Conservation (phyloP, 23 tunicate genomes). For the Oikopleura albicans region DNA sequence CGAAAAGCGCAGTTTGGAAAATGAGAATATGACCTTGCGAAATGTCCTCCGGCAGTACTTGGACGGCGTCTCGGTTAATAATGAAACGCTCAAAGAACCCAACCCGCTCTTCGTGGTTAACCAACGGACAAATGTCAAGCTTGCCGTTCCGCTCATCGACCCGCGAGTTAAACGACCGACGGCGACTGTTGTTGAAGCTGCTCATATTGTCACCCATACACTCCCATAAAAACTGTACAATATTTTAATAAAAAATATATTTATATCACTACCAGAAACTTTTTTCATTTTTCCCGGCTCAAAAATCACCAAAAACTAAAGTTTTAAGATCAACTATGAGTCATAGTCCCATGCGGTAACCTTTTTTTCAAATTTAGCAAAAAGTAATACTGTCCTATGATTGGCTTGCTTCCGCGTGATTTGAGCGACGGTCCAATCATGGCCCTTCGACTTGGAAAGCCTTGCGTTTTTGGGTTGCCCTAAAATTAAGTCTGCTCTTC, state of each 20-base stretch:
- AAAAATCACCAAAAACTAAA: too few species aligned
- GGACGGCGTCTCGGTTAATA: slow-evolving; percentile 92
- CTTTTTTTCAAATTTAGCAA: too few species aligned
- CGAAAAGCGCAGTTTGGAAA: slow-evolving; percentile 41
- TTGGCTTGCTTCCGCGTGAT: too few species aligned
- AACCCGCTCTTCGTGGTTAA: slow-evolving; percentile 90
- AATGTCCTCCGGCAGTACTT: slow-evolving; percentile 66
- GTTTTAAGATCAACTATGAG: too few species aligned
- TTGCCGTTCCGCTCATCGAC: slow-evolving; percentile 79
- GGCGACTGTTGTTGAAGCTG: slow-evolving; percentile 62
- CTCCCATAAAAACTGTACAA: neutral
- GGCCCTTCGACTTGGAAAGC: too few species aligned
- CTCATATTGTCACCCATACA: slow-evolving; percentile 43
- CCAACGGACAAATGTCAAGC: slow-evolving; percentile 70
- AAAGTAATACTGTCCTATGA: too few species aligned
- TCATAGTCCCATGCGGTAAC: too few species aligned
- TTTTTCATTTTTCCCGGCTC: too few species aligned
- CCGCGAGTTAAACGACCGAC: slow-evolving; percentile 61
- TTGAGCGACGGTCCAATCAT: too few species aligned
- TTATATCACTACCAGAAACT: neutral
- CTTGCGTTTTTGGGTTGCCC: too few species aligned
- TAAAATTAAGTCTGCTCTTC: too few species aligned
- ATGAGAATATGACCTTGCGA: slow-evolving; percentile 82
- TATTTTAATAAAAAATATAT: neutral
- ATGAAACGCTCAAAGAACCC: slow-evolving; percentile 51